Conservation (phyloP, 2,113 vertebrate genomes). For the Chaenogobius annularis region DNA sequence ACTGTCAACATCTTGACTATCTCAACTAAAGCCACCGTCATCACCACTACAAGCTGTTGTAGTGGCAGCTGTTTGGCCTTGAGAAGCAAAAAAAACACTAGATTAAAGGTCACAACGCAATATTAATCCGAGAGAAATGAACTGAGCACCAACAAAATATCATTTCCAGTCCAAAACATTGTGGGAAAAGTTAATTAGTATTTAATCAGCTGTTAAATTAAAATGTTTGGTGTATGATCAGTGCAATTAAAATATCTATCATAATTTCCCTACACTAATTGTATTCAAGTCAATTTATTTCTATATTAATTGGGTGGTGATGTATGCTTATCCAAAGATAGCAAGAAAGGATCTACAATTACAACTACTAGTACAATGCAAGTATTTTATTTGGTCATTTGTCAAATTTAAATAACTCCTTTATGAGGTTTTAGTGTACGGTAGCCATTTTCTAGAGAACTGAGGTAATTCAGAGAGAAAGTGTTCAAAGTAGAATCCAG, state of each 20-base stretch:
- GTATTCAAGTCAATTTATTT: not conserved
- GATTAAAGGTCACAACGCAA: not conserved
- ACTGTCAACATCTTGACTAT: not conserved
- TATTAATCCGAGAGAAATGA: not conserved
- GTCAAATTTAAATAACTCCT: not conserved
- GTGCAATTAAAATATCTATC: not conserved
- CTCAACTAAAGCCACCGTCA: not conserved
- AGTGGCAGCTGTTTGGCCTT: not conserved
- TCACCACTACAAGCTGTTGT: not conserved
- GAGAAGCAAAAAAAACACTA: not conserved
- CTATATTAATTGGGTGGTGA: not conserved
- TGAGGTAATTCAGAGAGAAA: not conserved
- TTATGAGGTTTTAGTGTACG: not conserved
- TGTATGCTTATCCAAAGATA: not conserved
- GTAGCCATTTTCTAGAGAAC: not conserved
- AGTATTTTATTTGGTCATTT: not conserved
- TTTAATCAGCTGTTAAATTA: conserved; percentile 7
- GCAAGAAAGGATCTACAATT: not conserved
- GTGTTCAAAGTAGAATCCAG: not conserved
- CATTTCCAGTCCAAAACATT: not conserved
- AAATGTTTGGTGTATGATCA: conserved; percentile 7
- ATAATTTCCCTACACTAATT: not conserved
- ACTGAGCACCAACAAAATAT: not conserved
- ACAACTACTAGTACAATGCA: not conserved
- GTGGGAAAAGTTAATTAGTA: conserved; percentile 3